Percentiles rank a stretch among this genome's conserved stretches.
These are phyloP conservation scores for Gari tellinella DNA, from an alignment of 2,888 invertebrate species.

Conservation along the genomic window DNA sequence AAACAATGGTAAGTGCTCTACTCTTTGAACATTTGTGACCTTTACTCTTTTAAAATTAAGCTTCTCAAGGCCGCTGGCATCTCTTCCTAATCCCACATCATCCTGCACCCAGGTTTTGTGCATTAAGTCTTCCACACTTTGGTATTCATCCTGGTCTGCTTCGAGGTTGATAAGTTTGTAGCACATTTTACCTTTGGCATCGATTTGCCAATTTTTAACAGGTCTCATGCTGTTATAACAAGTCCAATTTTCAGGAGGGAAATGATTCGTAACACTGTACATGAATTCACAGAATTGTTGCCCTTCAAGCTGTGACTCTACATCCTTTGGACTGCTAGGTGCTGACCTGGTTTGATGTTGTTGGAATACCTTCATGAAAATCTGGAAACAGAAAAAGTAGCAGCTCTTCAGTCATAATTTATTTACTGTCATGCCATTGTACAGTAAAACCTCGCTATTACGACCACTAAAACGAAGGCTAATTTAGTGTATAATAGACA, in stretches of 20 bases:
- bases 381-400: too few species aligned
- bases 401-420: too few species aligned
- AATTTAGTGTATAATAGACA: too few species aligned
- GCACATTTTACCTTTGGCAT: constrained; percentile 17
- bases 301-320: too few species aligned
- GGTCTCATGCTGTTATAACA: constrained; percentile 39
- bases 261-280: too few species aligned
- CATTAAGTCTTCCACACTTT: constrained; percentile 57
- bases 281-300: too few species aligned
- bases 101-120: constrained; percentile 60
- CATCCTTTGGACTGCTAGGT: constrained; percentile 50
- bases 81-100: constrained; percentile 65
- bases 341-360: constrained; percentile 14
- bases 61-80: constrained; percentile 57
- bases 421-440: too few species aligned
- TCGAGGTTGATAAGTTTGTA: constrained; percentile 48
- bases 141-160: constrained; percentile 23
- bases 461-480: too few species aligned
- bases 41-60: constrained; percentile 48
- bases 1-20: constrained; percentile 72
- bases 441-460: too few species aligned
- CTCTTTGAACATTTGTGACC: constrained; percentile 66
- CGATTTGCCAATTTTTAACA: constrained; percentile 56
- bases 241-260: constrained; percentile 64
- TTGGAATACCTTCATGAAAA: too few species aligned